phyloP scores from a whole-genome alignment of 2,113 vertebrate species.

The Grammomys surdaster region DNA sequence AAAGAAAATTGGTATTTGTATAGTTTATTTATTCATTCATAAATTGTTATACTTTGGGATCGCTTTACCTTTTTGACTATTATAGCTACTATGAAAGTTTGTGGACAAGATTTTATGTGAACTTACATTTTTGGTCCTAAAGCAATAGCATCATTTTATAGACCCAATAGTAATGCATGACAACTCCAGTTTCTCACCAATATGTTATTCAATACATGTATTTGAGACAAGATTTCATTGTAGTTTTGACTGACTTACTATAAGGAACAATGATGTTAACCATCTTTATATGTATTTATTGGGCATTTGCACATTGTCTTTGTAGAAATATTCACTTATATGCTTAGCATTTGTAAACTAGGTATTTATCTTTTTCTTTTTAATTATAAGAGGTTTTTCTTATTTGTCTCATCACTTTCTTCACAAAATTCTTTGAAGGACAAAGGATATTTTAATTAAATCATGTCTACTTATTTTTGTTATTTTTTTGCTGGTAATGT shows the following conservation, averaged over 20 bases:
- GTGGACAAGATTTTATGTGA: not conserved
- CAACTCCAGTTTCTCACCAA: not conserved
- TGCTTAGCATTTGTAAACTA: too few relatives aligned
- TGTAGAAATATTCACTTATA: too few relatives aligned
- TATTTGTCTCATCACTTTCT: too few relatives aligned
- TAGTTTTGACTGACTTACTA: constrained; percentile 4
- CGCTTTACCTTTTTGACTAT: not conserved
- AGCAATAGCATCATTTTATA: not conserved
- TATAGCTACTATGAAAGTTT: constrained; percentile 1
- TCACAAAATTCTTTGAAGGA: too few relatives aligned
- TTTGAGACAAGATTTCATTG: not conserved
- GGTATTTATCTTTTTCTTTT: too few relatives aligned
- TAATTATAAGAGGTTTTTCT: too few relatives aligned
- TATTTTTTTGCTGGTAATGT: too few relatives aligned
- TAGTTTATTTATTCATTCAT: not conserved
- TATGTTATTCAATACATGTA: not conserved
- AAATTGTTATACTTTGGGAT: not conserved
- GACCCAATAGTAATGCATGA: not conserved
- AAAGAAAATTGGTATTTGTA: not conserved
- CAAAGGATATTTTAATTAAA: too few relatives aligned
- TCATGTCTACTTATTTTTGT: too few relatives aligned
- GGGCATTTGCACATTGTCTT: too few relatives aligned
- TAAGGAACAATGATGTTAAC: not conserved
- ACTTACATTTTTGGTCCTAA: not conserved
- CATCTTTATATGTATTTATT: too few relatives aligned